Conservation (phyloP, 1,140 invertebrate species). For the Trypoxylus dichotomus region DNA sequence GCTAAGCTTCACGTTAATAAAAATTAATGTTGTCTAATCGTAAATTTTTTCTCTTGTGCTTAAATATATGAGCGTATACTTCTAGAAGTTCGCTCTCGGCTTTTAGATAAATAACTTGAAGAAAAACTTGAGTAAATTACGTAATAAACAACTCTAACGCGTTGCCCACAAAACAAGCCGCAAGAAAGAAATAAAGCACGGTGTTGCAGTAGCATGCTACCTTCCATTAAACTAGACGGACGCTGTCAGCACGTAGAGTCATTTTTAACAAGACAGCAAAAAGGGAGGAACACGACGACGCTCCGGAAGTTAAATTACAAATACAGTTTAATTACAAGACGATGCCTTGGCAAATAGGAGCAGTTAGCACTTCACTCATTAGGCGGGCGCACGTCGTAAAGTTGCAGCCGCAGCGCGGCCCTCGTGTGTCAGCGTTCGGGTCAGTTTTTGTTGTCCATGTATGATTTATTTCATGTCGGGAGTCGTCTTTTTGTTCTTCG, state of each 20-base stretch:
- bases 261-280: constrained; percentile 3
- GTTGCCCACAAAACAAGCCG: not conserved
- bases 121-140: constrained; percentile 11
- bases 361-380: constrained; percentile 20
- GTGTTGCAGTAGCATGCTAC: not conserved
- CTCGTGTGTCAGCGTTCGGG: not conserved
- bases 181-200: not conserved
- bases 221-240: constrained; percentile 13
- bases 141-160: not conserved
- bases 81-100: not conserved
- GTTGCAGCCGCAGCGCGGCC: not conserved
- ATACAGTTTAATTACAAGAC: constrained; percentile 18
- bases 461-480: not conserved
- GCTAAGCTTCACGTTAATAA: not conserved
- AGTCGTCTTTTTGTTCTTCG: not conserved
- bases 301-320: constrained; percentile 12
- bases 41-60: too few species aligned
- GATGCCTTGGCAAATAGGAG: constrained; percentile 9
- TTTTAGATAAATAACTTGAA: not conserved
- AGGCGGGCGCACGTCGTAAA: not conserved
- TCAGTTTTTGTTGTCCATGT: not conserved
- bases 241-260: not conserved
- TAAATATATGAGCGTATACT: not conserved
- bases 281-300: not conserved
- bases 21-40: not conserved